Evolutionary conservation across 2,888 invertebrate genomes (phyloP), one percentile per base, ranked within the genome.

Genomic region (Ametastegia equiseti): DNA sequence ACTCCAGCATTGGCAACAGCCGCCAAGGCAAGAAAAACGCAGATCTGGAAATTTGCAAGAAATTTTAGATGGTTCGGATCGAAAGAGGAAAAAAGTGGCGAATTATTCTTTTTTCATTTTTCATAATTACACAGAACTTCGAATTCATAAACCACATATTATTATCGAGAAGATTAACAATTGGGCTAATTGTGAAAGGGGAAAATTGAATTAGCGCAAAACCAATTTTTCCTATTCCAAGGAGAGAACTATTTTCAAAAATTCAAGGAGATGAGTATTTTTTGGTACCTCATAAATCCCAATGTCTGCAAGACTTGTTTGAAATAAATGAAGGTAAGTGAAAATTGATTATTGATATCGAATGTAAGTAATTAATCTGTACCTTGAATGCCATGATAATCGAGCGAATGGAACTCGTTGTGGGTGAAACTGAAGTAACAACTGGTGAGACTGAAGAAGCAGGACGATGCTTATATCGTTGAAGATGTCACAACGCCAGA

Each of bases 291-390:
- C 4, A 47, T 47, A 4, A 9, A 15, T 47, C 15, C 13, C 13
- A 47, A n/a, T 15, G 13, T 47, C n/a, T 9, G 15, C 11, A 47
- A 47, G 15, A 15, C 15, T 13, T 1, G 4, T 47, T 47, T 3
- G n/a, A 13, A 6, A 47, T 47, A 13, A 11, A 13, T 47, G 47
- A 47, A 11, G 89, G 84, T 90, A 90, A 90, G 90, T 90, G 89
- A 90, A 89, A 86, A 88, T 87, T 87, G 88, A 88, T 84, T 84
- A 81, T n/a, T 86, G 87, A 87, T 89, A n/a, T n/a, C n/a, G 88
- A 89, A 88, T 91, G 86, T 83, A 89, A 89, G 88, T 88, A 89
- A 88, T 88, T 88, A 91, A 92, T 90, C 91, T 91, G 91, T 92
- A 92, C 92, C 92, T 92, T 85, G 83, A 81, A 82, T 80, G 84